phyloP scores from a whole-genome alignment of 2,888 invertebrate genomes.

The Melangyna quadrimaculata region DNA sequence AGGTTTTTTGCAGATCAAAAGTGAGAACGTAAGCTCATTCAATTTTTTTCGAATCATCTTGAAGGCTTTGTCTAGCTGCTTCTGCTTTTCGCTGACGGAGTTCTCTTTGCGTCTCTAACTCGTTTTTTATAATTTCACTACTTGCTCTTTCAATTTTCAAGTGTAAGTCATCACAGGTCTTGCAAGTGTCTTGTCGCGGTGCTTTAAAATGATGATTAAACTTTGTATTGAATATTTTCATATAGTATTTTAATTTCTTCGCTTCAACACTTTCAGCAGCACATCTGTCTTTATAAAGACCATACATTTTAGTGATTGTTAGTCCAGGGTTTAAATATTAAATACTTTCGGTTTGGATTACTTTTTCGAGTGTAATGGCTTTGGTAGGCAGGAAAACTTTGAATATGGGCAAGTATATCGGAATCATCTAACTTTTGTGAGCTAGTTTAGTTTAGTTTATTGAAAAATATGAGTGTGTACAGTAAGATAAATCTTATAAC shows the following conservation, averaged over 20 bases:
- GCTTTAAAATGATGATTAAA: background rate
- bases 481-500: too few species aligned
- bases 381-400: too few species aligned
- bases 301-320: background rate
- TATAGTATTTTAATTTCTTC: background rate
- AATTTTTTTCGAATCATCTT: slow-evolving; percentile 63
- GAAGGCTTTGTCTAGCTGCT: slow-evolving; percentile 54
- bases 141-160: slow-evolving; percentile 4
- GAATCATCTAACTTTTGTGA: too few species aligned
- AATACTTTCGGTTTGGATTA: too few species aligned
- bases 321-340: background rate
- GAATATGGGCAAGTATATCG: background rate
- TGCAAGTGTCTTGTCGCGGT: background rate
- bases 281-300: background rate
- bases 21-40: slow-evolving; percentile 61
- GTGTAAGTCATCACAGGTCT: background rate
- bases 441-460: too few species aligned
- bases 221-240: background rate
- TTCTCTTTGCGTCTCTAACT: slow-evolving; percentile 8
- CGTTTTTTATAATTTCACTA: background rate
- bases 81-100: slow-evolving; percentile 6
- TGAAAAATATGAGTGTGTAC: too few species aligned
- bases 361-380: too few species aligned
- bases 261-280: background rate
- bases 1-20: background rate